phyloP scores from a whole-genome alignment of 2,797 vertebrate species.

The Balearica regulorum region DNA sequence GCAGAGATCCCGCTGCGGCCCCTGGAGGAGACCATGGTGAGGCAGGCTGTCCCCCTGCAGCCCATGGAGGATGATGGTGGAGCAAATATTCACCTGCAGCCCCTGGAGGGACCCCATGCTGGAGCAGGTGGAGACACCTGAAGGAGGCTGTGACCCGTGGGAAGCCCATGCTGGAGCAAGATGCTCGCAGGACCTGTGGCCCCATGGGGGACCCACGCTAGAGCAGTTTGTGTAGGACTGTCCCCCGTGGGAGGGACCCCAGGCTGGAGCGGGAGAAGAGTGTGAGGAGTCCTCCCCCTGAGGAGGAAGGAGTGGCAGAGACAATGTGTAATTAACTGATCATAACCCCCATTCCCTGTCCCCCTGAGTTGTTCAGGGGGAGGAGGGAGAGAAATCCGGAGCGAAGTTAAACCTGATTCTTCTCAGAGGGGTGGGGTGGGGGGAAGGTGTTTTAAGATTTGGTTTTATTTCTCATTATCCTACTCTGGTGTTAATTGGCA shows the following conservation, averaged over 20 bases:
- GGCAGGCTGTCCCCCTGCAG: not conserved
- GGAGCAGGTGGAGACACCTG: not conserved
- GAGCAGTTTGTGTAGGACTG: not conserved
- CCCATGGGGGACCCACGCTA: accelerated
- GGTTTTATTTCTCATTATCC: not conserved
- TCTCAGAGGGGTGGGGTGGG: not conserved
- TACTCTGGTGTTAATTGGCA: not conserved
- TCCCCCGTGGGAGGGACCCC: not conserved
- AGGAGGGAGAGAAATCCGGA: not conserved
- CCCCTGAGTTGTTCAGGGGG: accelerated
- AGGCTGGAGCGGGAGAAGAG: not conserved
- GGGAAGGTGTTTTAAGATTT: not conserved
- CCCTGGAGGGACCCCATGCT: too few species aligned
- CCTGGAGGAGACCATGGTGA: accelerated
- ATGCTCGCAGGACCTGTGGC: too few species aligned
- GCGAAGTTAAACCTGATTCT: not conserved
- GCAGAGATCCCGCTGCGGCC: not conserved
- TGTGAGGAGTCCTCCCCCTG: not conserved
- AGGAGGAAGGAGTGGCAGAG: not conserved
- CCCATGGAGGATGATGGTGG: too few species aligned
- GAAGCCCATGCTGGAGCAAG: too few species aligned
- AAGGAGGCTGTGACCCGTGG: not conserved
- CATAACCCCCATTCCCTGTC: not conserved
- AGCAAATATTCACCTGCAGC: not conserved
- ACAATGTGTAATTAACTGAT: accelerated